A percentile compares a stretch with the other conserved stretches of the same genome.
phyloP scores from a whole-genome alignment of 2,113 vertebrate genomes.

The Lontra canadensis region DNA sequence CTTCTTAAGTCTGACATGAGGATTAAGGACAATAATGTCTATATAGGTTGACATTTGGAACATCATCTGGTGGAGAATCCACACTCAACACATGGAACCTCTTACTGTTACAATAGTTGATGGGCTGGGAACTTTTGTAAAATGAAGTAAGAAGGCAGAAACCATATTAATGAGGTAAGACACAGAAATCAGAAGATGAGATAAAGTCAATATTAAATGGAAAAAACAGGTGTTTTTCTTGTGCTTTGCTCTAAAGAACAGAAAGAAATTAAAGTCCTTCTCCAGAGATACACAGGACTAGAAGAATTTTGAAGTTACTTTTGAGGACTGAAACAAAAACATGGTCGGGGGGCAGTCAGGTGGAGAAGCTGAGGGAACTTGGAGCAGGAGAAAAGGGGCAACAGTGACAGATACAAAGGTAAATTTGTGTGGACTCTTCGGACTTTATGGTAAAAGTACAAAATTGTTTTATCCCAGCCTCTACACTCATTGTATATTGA shows the following conservation, averaged over 20 bases:
- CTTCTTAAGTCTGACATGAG: constrained; percentile 26
- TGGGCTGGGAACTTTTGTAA: not conserved
- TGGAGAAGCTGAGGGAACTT: not conserved
- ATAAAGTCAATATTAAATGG: not conserved
- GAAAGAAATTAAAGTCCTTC: not conserved
- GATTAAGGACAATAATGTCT: constrained; percentile 21
- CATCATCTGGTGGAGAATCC: not conserved
- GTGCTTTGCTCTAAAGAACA: constrained; percentile 11
- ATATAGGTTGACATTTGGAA: not conserved
- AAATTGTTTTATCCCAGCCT: constrained; percentile 26
- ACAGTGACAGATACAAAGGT: not conserved
- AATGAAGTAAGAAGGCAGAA: not conserved
- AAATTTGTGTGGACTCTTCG: not conserved
- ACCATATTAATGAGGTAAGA: not conserved
- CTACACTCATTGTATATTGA: not conserved
- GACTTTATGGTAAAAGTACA: not conserved
- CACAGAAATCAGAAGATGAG: not conserved
- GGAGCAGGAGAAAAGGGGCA: not conserved
- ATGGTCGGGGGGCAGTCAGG: not conserved
- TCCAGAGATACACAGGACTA: not conserved
- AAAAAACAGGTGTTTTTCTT: not conserved
- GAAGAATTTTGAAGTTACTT: not conserved
- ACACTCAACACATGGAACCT: not conserved
- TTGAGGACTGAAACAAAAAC: not conserved
- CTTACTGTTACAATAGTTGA: not conserved